These are phyloP conservation scores for Hemichromis elongatus DNA, from an alignment of 2,113 vertebrate genomes.

Conservation along the genomic window DNA sequence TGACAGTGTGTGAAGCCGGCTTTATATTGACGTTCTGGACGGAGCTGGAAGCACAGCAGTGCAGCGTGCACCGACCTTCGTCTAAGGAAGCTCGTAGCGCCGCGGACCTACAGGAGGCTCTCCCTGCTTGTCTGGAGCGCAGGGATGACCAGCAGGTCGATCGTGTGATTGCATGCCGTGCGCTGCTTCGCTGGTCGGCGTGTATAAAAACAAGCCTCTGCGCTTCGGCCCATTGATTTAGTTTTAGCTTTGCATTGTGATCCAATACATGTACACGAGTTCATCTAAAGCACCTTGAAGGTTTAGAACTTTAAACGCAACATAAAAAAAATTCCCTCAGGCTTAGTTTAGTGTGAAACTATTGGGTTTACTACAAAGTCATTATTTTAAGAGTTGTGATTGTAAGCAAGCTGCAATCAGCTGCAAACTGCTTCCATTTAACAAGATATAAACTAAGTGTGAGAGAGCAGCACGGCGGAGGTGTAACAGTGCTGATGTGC, in stretches of 20 bases:
- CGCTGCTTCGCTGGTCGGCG: neutral
- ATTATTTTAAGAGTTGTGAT: constrained; percentile 34
- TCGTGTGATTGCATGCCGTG: neutral
- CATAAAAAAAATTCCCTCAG: neutral
- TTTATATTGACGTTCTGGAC: constrained; percentile 22
- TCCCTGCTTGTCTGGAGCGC: neutral
- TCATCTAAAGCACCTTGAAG: neutral
- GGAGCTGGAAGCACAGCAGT: neutral
- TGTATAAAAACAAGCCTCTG: neutral
- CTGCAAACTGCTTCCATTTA: neutral
- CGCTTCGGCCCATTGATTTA: neutral
- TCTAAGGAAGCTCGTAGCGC: neutral
- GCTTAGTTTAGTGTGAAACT: neutral
- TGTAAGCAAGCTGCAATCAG: neutral
- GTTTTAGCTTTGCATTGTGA: constrained; percentile 6
- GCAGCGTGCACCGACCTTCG: constrained; percentile 1
- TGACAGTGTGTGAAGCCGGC: constrained; percentile 16
- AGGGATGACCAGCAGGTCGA: neutral
- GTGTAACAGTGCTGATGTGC: neutral
- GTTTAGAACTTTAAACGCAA: neutral
- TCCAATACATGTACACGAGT: neutral
- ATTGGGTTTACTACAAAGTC: neutral
- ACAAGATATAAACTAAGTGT: neutral
- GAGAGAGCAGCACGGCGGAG: neutral
- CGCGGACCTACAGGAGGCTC: neutral